Evolutionary conservation across 2,888 invertebrate species (phyloP), one percentile per base, ranked within the genome.

Genomic region (Tenodera sinensis): DNA sequence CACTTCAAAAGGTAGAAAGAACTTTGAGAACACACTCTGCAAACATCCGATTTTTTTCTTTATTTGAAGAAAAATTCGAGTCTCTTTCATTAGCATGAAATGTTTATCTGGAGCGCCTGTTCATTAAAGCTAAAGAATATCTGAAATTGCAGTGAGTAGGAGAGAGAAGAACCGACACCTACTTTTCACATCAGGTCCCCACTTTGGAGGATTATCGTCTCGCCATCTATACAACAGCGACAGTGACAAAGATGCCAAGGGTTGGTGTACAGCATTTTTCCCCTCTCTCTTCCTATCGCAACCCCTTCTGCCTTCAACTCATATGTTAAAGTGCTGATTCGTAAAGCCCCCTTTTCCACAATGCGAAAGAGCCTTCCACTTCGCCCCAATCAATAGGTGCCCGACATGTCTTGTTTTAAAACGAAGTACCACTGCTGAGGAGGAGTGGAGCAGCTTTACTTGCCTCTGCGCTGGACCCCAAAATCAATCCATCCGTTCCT

Each of bases 401-500:
- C 87, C 25, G 83, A 87, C 87, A 87, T 83, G 82, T 82, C 87
- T 87, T 83, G 87, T 87, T 87, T 87, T 83, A 87, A 87, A 87
- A 87, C 86, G 30, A 27, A 71, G 54, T 25, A 71, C 54, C 25
- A 71, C 54, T 71, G 54, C 54, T 71, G 54, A 71, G 54, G 54
- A 71, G 54, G 42, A 71, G 20, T 42, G 42, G 12, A 71, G 54
- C 15, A 71, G 54, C 54, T 71, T 71, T 71, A 71, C 54, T 71
- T 71, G 54, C 20, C 54, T 25, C 54, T 71, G 54, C 54, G 88
- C 88, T 88, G 85, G 84, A 84, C 84, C 88, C 85, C 85, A 85
- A 87, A 89, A 89, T 86, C 89, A 89, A 89, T 89, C 89, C 89
- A 86, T 89, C 89, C 86, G 86, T 83, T 28, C 84, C 89, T 89